A percentile compares a stretch with the other conserved stretches of the same genome.
Evolutionary conservation across 2,113 vertebrate genomes (phyloP).

Genomic region (Dasyornis broadbenti): DNA sequence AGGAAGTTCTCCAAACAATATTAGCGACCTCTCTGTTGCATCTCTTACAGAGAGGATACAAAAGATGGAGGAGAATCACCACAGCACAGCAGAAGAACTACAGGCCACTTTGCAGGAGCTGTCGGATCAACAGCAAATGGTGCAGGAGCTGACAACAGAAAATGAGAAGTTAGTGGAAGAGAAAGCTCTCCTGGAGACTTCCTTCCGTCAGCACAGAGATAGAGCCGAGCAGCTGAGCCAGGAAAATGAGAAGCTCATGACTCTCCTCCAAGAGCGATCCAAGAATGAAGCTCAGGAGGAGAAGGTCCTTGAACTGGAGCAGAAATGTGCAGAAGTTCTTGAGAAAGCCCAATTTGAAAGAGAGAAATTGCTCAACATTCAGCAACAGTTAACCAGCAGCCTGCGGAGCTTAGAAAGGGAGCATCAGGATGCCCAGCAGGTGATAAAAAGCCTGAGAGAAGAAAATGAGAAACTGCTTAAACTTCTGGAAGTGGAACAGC

Average conservation of each 20-base stretch:
- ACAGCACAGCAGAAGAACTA: conserved; percentile 91
- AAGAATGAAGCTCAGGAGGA: conserved; percentile 74
- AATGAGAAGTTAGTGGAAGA: conserved; percentile 90
- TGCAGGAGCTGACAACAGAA: conserved; percentile 91
- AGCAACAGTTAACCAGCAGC: conserved; percentile 92
- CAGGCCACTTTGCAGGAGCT: conserved; percentile 95
- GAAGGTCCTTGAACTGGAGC: conserved; percentile 83
- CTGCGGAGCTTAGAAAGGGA: conserved; percentile 86
- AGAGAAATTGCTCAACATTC: conserved; percentile 92
- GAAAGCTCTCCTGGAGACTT: conserved; percentile 86
- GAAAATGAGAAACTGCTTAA: conserved; percentile 78
- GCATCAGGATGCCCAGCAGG: conserved; percentile 81
- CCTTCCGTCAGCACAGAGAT: conserved; percentile 89
- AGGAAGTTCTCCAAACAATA: conserved; percentile 68
- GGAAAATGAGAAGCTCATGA: conserved; percentile 85
- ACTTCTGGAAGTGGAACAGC: conserved; percentile 75
- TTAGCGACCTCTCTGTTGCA: conserved; percentile 79
- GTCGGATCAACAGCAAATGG: conserved; percentile 92
- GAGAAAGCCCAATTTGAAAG: conserved; percentile 89
- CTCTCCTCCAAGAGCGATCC: conserved; percentile 80
- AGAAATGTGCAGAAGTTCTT: conserved; percentile 83
- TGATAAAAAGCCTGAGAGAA: conserved; percentile 75
- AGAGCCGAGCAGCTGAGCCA: conserved; percentile 85
- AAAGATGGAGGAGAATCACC: conserved; percentile 95
- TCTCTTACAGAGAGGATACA: conserved; percentile 89